Conservation (phyloP, 2,113 vertebrate genomes). For the Indri indri region DNA sequence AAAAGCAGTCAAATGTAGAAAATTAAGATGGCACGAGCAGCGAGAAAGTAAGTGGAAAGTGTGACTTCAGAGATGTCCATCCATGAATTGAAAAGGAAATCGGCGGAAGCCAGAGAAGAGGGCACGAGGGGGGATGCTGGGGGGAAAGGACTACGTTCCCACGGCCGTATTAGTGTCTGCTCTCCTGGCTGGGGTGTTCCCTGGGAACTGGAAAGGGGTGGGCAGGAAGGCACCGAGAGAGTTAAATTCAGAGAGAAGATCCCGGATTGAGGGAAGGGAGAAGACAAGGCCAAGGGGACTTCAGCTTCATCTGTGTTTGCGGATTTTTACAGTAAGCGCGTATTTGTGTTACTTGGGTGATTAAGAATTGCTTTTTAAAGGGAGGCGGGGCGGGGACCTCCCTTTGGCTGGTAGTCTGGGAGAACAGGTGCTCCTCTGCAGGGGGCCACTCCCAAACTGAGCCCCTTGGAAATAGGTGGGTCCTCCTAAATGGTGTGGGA, state of each 20-base stretch:
- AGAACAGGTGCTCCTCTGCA: not conserved
- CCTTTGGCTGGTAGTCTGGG: not conserved
- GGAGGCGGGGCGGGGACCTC: too few relatives aligned
- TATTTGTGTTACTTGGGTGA: not conserved
- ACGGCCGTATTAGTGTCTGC: too few relatives aligned
- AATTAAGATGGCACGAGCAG: too few relatives aligned
- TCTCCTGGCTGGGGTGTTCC: too few relatives aligned
- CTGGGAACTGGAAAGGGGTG: not conserved
- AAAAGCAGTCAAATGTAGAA: not conserved
- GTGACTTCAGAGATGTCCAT: not conserved
- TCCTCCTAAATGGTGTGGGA: not conserved
- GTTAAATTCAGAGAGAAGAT: not conserved
- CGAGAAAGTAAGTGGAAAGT: not conserved
- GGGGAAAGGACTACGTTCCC: not conserved
- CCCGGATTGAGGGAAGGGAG: not conserved
- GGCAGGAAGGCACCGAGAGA: not conserved
- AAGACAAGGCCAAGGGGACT: not conserved
- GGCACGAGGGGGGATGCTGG: not conserved
- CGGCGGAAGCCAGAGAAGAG: too few relatives aligned
- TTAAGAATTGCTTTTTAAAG: not conserved
- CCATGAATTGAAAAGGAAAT: not conserved
- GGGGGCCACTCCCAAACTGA: not conserved
- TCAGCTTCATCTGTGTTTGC: not conserved
- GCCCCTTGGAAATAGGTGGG: too few relatives aligned
- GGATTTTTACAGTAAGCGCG: not conserved